Conservation (phyloP, 2,113 vertebrate genomes). For the Poeciliopsis turrubarensis region DNA sequence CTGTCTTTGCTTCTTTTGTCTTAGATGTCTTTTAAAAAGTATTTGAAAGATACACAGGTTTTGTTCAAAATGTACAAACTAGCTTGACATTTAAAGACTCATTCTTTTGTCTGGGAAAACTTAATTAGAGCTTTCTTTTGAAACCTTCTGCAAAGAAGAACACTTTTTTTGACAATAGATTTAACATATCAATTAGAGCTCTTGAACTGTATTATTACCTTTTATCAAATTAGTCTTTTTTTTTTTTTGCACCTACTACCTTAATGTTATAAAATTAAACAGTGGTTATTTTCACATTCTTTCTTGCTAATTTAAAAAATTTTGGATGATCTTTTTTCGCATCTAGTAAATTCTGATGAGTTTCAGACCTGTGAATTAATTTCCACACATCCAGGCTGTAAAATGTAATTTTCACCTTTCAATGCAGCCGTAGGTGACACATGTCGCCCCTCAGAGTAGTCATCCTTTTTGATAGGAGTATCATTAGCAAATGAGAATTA, state of each 20-base stretch:
- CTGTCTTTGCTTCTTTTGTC: conserved; percentile 22
- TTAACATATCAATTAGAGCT: conserved; percentile 4
- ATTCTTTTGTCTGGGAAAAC: conserved; percentile 42
- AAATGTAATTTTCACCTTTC: conserved; percentile 60
- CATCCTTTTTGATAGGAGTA: conserved; percentile 52
- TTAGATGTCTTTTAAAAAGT: conserved; percentile 15
- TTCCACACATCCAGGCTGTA: conserved; percentile 52
- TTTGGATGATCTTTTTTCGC: conserved; percentile 5
- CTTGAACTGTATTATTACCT: conserved; percentile 19
- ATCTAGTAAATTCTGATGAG: conserved; percentile 42
- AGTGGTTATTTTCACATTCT: neutral
- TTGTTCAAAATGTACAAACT: conserved; percentile 27
- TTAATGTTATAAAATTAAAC: conserved; percentile 32
- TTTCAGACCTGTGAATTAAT: conserved; percentile 60
- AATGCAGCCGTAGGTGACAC: conserved; percentile 26
- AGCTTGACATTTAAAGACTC: conserved; percentile 21
- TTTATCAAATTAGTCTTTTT: conserved; percentile 14
- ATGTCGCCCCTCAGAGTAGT: conserved; percentile 48
- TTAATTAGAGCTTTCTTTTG: conserved; percentile 32
- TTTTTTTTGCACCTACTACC: conserved; percentile 22
- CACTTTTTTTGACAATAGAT: conserved; percentile 15
- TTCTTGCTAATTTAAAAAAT: conserved; percentile 4
- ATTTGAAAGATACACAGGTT: conserved; percentile 61
- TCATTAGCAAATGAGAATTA: conserved; percentile 75
- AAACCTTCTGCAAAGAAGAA: conserved; percentile 34